These are phyloP conservation scores for Rhingia rostrata DNA, from an alignment of 2,888 invertebrate genomes.

Conservation along the genomic window DNA sequence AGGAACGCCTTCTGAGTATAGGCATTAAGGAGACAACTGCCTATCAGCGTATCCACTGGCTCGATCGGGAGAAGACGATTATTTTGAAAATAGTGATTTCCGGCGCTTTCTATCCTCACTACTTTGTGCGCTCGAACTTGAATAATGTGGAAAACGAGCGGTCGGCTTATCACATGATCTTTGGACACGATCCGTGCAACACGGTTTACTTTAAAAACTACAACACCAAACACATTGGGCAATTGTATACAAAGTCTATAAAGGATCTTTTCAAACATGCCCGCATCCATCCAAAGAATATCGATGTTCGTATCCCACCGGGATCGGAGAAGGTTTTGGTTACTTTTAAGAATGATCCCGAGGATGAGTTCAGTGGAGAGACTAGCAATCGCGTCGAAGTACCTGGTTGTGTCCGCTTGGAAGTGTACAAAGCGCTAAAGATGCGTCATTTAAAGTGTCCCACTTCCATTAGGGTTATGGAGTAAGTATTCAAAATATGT, in stretches of 20 bases:
- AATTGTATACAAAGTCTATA: conserved; percentile 87
- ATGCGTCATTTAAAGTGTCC: conserved; percentile 84
- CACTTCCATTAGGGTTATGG: conserved; percentile 78
- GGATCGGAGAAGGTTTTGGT: conserved; percentile 87
- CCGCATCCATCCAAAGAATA: conserved; percentile 80
- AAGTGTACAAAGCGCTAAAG: conserved; percentile 90
- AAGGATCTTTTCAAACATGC: conserved; percentile 85
- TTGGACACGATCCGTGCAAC: conserved; percentile 89
- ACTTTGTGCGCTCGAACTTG: conserved; percentile 86
- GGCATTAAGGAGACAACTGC: conserved; percentile 85
- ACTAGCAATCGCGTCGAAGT: conserved; percentile 80
- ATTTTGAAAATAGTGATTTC: conserved; percentile 86
- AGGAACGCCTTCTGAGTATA: conserved; percentile 85
- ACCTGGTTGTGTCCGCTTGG: conserved; percentile 86
- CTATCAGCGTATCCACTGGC: conserved; percentile 82
- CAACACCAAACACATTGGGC: conserved; percentile 87
- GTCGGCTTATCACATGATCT: conserved; percentile 86
- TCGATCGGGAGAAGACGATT: conserved; percentile 84
- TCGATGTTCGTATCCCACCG: conserved; percentile 82
- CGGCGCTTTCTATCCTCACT: conserved; percentile 95
- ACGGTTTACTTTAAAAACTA: conserved; percentile 88
- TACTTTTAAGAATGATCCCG: conserved; percentile 85
- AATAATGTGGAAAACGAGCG: conserved; percentile 86
- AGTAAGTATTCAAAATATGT: conserved; percentile 76
- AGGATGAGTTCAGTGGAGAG: conserved; percentile 75